Evolutionary conservation across 2,888 invertebrate genomes (phyloP).

Genomic region (Tricholauxania praeusta): DNA sequence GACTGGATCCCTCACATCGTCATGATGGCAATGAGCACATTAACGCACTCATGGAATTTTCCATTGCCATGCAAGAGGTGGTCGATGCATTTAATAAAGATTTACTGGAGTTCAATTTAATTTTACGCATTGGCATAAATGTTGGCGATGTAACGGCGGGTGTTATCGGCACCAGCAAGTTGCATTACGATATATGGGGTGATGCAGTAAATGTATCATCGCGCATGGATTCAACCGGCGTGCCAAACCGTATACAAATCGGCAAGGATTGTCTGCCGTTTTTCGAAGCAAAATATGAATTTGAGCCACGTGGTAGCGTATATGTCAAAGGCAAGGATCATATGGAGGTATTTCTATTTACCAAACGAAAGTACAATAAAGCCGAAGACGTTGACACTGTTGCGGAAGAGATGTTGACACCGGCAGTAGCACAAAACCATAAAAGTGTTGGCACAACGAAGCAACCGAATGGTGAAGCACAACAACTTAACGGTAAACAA

Average conservation of each 20-base stretch:
- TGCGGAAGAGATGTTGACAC: background rate
- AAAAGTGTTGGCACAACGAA: background rate
- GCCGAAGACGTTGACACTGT: slow-evolving; percentile 34
- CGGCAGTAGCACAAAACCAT: background rate
- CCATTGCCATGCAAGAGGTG: slow-evolving; percentile 89
- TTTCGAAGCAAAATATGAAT: slow-evolving; percentile 81
- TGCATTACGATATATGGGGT: slow-evolving; percentile 98
- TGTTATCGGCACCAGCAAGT: slow-evolving; percentile 94
- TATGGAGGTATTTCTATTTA: slow-evolving; percentile 89
- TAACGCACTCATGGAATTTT: slow-evolving; percentile 93
- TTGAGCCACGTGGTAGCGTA: slow-evolving; percentile 92
- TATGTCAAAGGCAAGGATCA: slow-evolving; percentile 97
- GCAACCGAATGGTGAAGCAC: background rate
- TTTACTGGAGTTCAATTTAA: slow-evolving; percentile 89
- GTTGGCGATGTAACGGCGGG: slow-evolving; percentile 97
- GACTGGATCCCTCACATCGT: slow-evolving; percentile 85
- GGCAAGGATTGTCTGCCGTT: slow-evolving; percentile 81
- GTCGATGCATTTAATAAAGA: slow-evolving; percentile 91
- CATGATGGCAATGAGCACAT: slow-evolving; percentile 77
- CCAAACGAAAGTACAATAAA: slow-evolving; percentile 50
- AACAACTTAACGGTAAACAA: background rate
- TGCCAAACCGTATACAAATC: slow-evolving; percentile 86
- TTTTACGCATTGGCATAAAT: slow-evolving; percentile 89
- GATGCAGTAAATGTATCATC: slow-evolving; percentile 98
- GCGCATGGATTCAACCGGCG: slow-evolving; percentile 96